These are phyloP conservation scores for Sclerodermus sp. DNA, from an alignment of 2,888 invertebrate species.

Conservation along the genomic window DNA sequence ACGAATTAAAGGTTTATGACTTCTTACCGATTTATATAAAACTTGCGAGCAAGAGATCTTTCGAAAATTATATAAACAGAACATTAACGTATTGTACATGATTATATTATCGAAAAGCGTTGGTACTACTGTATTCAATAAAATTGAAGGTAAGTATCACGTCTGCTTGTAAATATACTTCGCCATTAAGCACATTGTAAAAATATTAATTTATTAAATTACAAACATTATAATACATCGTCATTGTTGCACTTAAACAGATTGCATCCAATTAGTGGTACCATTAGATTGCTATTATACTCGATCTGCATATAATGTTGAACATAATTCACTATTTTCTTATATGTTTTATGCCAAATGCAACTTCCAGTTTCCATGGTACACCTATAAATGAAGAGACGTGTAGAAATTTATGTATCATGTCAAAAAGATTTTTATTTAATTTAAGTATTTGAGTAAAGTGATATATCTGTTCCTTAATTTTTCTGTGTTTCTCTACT, in stretches of 20 bases:
- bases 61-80: constrained; percentile 19
- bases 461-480: constrained; percentile 32
- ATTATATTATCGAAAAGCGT: constrained; percentile 40
- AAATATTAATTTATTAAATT: constrained; percentile 51
- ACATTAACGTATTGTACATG: constrained; percentile 38
- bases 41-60: constrained; percentile 33
- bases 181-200: constrained; percentile 51
- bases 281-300: constrained; percentile 57
- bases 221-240: constrained; percentile 30
- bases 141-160: constrained; percentile 51
- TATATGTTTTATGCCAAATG: constrained; percentile 70
- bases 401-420: constrained; percentile 39
- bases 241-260: constrained; percentile 39
- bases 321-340: constrained; percentile 64
- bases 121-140: constrained; percentile 45
- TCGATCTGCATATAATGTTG: constrained; percentile 70
- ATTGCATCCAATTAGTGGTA: constrained; percentile 49
- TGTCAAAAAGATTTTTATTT: constrained; percentile 42
- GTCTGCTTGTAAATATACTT: constrained; percentile 54
- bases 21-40: constrained; percentile 46
- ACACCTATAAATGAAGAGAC: constrained; percentile 50
- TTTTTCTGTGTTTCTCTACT: constrained; percentile 26
- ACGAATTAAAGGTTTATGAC: constrained; percentile 43
- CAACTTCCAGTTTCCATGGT: constrained; percentile 60
- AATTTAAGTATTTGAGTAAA: constrained; percentile 37